Base-by-base conservation (phyloP, 2,113 vertebrate species). In the Motacilla tschutschensis region DNA sequence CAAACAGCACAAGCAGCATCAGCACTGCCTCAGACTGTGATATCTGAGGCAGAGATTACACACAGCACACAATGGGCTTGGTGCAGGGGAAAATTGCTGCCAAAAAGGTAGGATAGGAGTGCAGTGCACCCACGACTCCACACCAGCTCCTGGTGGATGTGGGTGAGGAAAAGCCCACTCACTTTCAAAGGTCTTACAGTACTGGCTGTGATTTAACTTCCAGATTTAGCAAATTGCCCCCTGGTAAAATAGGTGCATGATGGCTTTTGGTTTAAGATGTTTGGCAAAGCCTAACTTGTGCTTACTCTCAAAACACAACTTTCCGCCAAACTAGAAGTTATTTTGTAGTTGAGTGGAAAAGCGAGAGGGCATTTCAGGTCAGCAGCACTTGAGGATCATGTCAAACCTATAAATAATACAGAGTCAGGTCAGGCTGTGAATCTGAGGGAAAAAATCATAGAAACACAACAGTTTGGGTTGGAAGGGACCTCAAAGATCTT, bases 241-340 rank as follows among this genome's bases (percentile, higher is more conserved):
- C 17, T 80, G 87, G 92, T 78, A 3, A 83, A 54, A 91, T 54
- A 33, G 75, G 89, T 78, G 65, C 89, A 10, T 0, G 73, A 31
- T 83, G 82, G 87, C 33, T 95, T 76, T 67, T 1, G 31, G 76
- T 60, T 75, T 18, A 24, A 93, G 57, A 4, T 62, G 84, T 74
- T 90, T 93, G 90, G 89, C 65, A 87, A 88, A 74, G 54, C 62
- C 71, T 24, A 10, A 36, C 35, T 65, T 25, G n/a, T 91, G 76
- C 93, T 95, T 93, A 64, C 84, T 95, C 83, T 94, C 57, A 90
- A 94, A 95, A 93, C 33, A 93, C n/a, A 11, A 3, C 69, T 50
- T 83, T 60, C 72, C 0, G 38, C 87, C 93, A 78, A 74, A 83
- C 65, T 57, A 83, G 44, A 67, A 79, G 79, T 33, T 84, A 31